Conservation (phyloP, 2,888 invertebrate species). For the Nephrotoma guestfalica region DNA sequence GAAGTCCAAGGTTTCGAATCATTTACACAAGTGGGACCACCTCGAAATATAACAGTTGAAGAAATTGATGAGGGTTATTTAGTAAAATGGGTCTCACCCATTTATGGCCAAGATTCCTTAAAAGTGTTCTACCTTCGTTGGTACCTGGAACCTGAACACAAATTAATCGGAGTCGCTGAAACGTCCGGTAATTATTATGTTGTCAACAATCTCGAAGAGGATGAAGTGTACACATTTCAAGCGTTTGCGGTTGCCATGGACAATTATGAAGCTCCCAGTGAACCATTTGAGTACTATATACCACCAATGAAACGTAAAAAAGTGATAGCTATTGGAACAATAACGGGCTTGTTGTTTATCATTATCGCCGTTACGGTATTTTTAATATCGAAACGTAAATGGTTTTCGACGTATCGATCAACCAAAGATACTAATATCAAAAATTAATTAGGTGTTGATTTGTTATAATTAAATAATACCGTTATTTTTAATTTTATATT, state of each 20-base stretch:
- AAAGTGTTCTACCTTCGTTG: conserved; percentile 53
- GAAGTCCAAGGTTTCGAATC: conserved; percentile 10
- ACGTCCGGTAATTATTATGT: conserved; percentile 53
- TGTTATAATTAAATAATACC: background rate
- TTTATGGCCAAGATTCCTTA: conserved; percentile 38
- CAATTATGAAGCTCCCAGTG: conserved; percentile 46
- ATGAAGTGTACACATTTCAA: conserved; percentile 57
- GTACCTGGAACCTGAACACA: conserved; percentile 48
- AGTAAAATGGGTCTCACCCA: conserved; percentile 58
- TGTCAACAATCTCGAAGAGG: conserved; percentile 58
- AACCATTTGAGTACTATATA: conserved; percentile 46
- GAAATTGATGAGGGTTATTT: conserved; percentile 60
- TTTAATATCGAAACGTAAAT: conserved; percentile 33
- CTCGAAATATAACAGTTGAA: conserved; percentile 53
- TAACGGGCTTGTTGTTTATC: conserved; percentile 52
- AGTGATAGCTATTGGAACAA: conserved; percentile 54
- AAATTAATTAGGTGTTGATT: background rate
- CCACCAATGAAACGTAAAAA: conserved; percentile 56
- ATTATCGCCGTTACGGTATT: conserved; percentile 47
- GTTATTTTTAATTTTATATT: background rate
- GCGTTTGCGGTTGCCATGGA: conserved; percentile 49
- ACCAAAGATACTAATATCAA: background rate
- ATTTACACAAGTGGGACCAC: conserved; percentile 40
- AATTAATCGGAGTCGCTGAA: conserved; percentile 49
- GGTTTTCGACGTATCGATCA: conserved; percentile 10